Base-by-base conservation (phyloP, 2,797 vertebrate genomes). In the Crax fasciolata region DNA sequence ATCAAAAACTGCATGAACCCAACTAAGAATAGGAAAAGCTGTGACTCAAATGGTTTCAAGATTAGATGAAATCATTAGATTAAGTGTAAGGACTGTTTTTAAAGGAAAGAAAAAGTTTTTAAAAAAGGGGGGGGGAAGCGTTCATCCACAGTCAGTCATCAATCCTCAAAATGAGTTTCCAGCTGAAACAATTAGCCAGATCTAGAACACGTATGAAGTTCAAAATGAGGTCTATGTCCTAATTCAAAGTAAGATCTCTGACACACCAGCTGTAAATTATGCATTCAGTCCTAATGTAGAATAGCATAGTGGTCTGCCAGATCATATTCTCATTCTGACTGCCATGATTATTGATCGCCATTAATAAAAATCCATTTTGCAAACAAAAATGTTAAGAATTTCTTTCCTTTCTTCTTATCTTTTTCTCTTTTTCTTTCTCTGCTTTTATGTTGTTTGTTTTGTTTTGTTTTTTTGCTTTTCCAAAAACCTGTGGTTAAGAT, bases 81-180 rank as follows among this genome's bases (percentile, higher is more conserved):
- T 78, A 4, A 35, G 35, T 35, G 8, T 35, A 79, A 85, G 21
- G 18, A 71, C 51, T 71, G 72, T 73, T 92, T 93, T 84, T 77
- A 57, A 86, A 81, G 66, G 3, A 68, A 87, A 43, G 17, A 28
- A 5, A 30, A 38, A 55, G 35, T 35, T 35, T 35, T 35, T 35
- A 54, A 43, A 67, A 27, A 32, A 8, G 35, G 35, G 35, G 35
- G 35, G 35, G 38, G 62, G 41, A 77, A 78, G 9, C 61, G 17
- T 54, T 84, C 79, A 48, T 38, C 46, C 28, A 39, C 35, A 83
- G 18, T 57, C 41, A 35, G 35, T 48, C 43, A 78, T 89, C 87
- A 94, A 94, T 91, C 72, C 85, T 49, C 48, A 65, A 67, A 91
- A 94, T 90, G 51, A 91, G 32, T 78, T 82, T 89, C 58, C 44